phyloP scores from a whole-genome alignment of 2,113 vertebrate species.

The Xenopus laevis region DNA sequence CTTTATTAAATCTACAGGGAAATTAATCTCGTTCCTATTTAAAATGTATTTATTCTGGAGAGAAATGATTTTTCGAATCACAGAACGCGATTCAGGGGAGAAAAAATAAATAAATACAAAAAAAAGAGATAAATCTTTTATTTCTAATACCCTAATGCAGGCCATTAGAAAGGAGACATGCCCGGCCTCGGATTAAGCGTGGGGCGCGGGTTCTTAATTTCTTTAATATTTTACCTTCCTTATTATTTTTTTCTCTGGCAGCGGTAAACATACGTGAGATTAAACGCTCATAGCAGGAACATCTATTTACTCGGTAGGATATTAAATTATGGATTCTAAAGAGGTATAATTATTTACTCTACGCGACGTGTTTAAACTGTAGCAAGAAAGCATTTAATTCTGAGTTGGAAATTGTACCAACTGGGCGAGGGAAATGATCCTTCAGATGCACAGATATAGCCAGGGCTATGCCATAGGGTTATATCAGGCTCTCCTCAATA shows the following conservation, averaged over 20 bases:
- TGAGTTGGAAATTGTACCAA: too few relatives aligned
- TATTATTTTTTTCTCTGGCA: background rate
- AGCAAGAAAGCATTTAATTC: background rate
- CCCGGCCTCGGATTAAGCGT: too few relatives aligned
- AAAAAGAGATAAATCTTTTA: conserved; percentile 19
- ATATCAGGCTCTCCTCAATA: too few relatives aligned
- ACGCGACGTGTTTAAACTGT: background rate
- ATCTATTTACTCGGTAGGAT: conserved; percentile 5
- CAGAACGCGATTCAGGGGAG: background rate
- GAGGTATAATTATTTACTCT: background rate
- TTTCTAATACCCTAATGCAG: conserved; percentile 14
- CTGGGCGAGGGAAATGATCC: too few relatives aligned
- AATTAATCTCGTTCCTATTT: conserved; percentile 31
- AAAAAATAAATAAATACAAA: too few relatives aligned
- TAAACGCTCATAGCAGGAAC: background rate
- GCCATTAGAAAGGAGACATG: background rate
- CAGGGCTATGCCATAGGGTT: too few relatives aligned
- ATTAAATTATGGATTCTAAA: conserved; percentile 7
- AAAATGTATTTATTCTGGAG: conserved; percentile 22
- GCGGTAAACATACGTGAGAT: background rate
- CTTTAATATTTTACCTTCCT: background rate
- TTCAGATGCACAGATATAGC: too few relatives aligned
- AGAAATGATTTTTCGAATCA: conserved; percentile 15
- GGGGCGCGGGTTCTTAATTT: background rate
- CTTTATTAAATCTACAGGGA: conserved; percentile 16